Conservation (phyloP, 2,113 vertebrate species). For the Zosterops pallidus region DNA sequence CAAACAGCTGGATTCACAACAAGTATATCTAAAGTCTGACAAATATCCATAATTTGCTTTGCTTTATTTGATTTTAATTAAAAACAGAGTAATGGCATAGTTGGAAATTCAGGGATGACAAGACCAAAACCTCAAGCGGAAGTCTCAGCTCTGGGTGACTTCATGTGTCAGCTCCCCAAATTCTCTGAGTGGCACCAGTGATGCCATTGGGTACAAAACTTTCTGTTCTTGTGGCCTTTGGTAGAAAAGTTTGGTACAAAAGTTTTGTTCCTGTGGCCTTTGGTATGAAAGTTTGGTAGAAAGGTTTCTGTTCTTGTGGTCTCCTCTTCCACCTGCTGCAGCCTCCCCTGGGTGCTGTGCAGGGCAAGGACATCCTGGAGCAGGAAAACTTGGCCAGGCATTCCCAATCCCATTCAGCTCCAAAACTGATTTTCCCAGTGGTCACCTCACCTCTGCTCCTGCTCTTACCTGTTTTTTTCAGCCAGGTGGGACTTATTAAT, state of each 20-base stretch:
- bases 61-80: neutral
- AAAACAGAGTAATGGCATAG: neutral
- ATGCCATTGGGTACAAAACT: neutral
- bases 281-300: neutral
- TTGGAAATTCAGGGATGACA: neutral
- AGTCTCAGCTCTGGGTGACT: neutral
- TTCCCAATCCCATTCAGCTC: neutral
- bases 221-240: neutral
- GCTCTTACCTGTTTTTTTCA: neutral
- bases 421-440: neutral
- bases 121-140: neutral
- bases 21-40: neutral
- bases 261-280: neutral
- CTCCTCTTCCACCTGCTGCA: neutral
- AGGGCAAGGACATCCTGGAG: neutral
- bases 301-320: neutral
- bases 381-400: neutral
- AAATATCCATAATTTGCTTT: neutral
- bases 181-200: neutral
- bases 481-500: neutral
- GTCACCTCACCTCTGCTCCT: neutral
- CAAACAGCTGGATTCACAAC: fast-evolving
- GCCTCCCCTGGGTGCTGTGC: neutral
- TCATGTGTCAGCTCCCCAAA: neutral
- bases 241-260: neutral